Percentiles rank a stretch among this genome's conserved stretches.
These are phyloP conservation scores for Actinostola sp. DNA, from an alignment of 92 coral and sea anemone genomes.

Conservation along the genomic window DNA sequence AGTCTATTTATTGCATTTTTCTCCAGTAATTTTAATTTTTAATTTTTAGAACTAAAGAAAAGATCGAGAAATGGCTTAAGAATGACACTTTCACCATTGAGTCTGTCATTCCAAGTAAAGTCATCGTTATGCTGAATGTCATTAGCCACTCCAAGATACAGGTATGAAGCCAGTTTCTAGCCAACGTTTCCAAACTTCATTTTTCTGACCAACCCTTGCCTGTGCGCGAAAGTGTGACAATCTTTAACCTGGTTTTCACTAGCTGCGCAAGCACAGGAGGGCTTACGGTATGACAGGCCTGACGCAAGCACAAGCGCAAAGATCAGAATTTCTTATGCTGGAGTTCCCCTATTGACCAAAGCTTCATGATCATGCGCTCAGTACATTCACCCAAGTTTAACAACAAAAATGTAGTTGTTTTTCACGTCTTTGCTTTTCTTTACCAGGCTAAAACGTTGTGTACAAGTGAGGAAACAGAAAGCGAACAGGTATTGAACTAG, in stretches of 20 bases:
- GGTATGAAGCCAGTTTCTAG: conserved; percentile 48
- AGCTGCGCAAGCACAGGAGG: too few relatives aligned
- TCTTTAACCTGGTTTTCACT: too few relatives aligned
- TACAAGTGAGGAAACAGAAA: conserved; percentile 66
- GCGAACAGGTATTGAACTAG: conserved; percentile 50
- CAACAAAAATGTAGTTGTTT: too few relatives aligned
- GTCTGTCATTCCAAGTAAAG: conserved; percentile 69
- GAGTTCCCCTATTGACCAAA: too few relatives aligned
- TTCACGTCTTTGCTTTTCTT: background rate
- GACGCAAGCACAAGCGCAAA: too few relatives aligned
- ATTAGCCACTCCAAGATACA: conserved; percentile 87
- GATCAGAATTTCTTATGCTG: too few relatives aligned
- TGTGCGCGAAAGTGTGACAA: too few relatives aligned
- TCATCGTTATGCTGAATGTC: conserved; percentile 89
- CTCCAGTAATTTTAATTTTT: background rate
- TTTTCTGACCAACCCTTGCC: background rate
- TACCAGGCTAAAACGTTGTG: conserved; percentile 65
- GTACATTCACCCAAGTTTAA: background rate
- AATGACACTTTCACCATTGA: conserved; percentile 64
- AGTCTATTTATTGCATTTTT: too few relatives aligned
- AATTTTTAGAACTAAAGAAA: conserved; percentile 61
- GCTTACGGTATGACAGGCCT: too few relatives aligned
- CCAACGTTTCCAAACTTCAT: background rate
- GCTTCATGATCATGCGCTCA: background rate
- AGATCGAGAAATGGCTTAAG: conserved; percentile 72